Evolutionary conservation across 2,113 vertebrate genomes (phyloP).

Genomic region (Eurypyga helias): DNA sequence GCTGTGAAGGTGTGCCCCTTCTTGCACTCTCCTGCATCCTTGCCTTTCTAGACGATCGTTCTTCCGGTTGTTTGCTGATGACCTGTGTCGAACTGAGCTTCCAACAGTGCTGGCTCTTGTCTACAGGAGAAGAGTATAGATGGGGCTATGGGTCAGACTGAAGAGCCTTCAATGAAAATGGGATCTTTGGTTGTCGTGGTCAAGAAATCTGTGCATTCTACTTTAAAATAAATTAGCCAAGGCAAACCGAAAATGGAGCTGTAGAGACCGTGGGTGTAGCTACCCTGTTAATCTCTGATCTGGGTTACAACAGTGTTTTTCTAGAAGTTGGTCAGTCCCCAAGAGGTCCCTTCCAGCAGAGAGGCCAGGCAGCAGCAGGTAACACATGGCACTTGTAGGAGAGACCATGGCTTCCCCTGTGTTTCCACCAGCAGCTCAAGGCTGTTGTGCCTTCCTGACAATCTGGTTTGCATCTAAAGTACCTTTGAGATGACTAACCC

Average conservation of each 20-base stretch:
- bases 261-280: background rate
- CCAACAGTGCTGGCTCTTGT: background rate
- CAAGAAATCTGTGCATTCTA: background rate
- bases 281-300: background rate
- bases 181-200: background rate
- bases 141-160: background rate
- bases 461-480: background rate
- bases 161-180: background rate
- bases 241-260: background rate
- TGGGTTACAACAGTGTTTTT: background rate
- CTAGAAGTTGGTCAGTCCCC: background rate
- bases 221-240: background rate
- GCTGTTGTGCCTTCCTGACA: background rate
- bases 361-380: background rate
- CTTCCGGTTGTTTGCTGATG: background rate
- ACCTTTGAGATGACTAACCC: background rate
- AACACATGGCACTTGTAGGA: accelerated
- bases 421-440: background rate
- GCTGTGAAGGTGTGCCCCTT: background rate
- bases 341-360: background rate
- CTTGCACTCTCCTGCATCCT: background rate
- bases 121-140: background rate
- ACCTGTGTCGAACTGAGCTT: background rate
- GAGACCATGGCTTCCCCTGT: background rate
- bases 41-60: background rate